phyloP scores from a whole-genome alignment of 2,797 vertebrate genomes.

The Delichon dasypus region DNA sequence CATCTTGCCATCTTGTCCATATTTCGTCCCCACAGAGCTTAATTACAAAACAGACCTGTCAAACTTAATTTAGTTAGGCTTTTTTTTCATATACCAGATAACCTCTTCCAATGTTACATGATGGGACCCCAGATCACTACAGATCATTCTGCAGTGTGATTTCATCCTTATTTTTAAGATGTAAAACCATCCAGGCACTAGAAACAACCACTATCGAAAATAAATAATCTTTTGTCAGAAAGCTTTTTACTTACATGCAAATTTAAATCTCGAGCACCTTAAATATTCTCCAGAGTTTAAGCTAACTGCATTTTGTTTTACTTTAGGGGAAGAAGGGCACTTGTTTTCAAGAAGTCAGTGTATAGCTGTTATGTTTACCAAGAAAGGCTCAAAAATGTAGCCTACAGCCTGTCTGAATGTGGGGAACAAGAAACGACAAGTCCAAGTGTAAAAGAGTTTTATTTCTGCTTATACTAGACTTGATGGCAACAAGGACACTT shows the following conservation, averaged over 20 bases:
- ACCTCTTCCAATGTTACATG: not conserved
- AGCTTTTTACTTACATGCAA: not conserved
- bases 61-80: not conserved
- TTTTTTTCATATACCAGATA: not conserved
- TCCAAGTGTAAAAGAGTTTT: not conserved
- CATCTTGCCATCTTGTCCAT: not conserved
- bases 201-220: not conserved
- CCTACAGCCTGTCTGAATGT: not conserved
- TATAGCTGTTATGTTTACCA: not conserved
- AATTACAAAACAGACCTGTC: not conserved
- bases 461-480: not conserved
- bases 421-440: not conserved
- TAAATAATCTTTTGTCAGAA: not conserved
- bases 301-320: not conserved
- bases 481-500: not conserved
- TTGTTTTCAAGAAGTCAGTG: not conserved
- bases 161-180: not conserved
- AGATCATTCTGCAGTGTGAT: not conserved
- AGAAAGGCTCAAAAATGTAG: conserved; percentile 14
- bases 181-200: not conserved
- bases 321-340: not conserved
- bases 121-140: not conserved
- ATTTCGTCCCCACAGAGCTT: not conserved
- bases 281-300: not conserved
- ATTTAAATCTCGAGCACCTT: not conserved